A percentile compares a stretch with the other conserved stretches of the same genome.
Evolutionary conservation across 2,888 invertebrate species (phyloP).

Genomic region (Meghimatium bilineatum): DNA sequence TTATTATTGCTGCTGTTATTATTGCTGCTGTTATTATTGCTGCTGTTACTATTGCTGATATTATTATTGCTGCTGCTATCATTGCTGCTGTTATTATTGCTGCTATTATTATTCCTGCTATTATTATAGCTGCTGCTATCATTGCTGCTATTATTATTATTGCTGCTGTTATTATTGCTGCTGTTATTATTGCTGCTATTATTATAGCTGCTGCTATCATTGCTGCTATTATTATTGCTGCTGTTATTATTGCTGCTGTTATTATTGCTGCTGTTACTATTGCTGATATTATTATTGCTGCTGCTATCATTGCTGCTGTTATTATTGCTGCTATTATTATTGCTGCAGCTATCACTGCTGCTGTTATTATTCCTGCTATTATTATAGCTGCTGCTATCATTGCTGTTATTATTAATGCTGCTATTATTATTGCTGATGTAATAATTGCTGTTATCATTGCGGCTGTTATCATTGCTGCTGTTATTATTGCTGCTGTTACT

Average conservation of each 20-base stretch:
- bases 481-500: too few species aligned
- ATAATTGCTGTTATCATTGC: too few species aligned
- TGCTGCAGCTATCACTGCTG: too few species aligned
- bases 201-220: neutral
- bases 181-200: neutral
- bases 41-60: neutral
- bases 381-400: neutral
- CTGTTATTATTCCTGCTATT: too few species aligned
- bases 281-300: neutral
- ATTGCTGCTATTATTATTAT: too few species aligned
- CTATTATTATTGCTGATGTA: neutral
- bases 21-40: neutral
- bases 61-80: too few species aligned
- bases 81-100: neutral
- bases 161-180: neutral
- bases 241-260: neutral
- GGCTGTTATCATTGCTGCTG: neutral
- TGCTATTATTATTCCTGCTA: neutral
- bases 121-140: too few species aligned
- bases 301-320: neutral
- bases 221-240: neutral
- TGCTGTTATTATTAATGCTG: neutral
- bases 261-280: neutral
- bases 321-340: too few species aligned
- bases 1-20: neutral